A percentile compares a stretch with the other conserved stretches of the same genome.
These are phyloP conservation scores for Phylloscopus collybita DNA, from an alignment of 2,797 vertebrate genomes.

Conservation along the genomic window DNA sequence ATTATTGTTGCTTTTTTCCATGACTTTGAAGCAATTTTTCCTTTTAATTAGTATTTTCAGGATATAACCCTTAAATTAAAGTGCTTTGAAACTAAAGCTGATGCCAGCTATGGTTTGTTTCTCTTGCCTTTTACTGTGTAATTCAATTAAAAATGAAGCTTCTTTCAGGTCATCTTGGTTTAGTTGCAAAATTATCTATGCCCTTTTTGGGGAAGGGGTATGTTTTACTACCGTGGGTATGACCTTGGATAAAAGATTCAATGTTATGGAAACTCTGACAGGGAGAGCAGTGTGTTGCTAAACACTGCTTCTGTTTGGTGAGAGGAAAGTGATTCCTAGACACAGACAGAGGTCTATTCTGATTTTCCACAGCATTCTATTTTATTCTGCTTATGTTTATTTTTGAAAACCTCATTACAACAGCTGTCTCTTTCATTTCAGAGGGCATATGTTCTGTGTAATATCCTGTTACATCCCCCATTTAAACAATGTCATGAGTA, in stretches of 20 bases:
- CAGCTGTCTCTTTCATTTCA: constrained; percentile 62
- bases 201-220: background rate
- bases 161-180: background rate
- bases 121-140: background rate
- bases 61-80: background rate
- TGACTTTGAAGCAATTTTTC: background rate
- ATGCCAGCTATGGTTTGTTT: background rate
- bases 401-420: background rate
- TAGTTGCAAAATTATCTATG: background rate
- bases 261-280: background rate
- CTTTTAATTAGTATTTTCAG: background rate
- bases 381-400: background rate
- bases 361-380: background rate
- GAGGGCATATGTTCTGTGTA: constrained; percentile 85
- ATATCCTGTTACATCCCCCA: constrained; percentile 81
- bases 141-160: background rate
- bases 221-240: background rate
- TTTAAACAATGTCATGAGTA: constrained; percentile 91
- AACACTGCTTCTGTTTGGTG: background rate
- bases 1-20: background rate
- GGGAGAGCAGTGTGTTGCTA: background rate
- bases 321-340: background rate
- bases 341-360: background rate
- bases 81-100: background rate
- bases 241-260: background rate